Evolutionary conservation across 2,113 vertebrate genomes (phyloP), one percentile per base, ranked within the genome.

Genomic region (Vidua chalybeata): DNA sequence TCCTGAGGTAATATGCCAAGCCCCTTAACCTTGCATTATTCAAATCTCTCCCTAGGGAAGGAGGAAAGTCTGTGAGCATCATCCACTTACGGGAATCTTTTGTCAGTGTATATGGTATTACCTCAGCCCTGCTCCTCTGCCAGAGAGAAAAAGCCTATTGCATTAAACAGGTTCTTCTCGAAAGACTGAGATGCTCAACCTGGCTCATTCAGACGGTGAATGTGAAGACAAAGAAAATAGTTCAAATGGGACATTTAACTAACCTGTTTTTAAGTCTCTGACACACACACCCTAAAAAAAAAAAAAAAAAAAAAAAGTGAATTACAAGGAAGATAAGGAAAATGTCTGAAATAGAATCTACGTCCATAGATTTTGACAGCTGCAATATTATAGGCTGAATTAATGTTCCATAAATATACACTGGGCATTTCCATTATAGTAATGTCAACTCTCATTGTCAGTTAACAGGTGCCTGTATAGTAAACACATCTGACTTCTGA

Each of bases 321-420:
- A 93, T 89, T 88, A 82, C 10, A 45, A 91, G 37, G 19, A 93
- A 66, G 58, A 93, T 74, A 91, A 76, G 33, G 64, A 63, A 82
- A 96, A 94, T 1, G 2, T 49, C 72, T 91, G 81, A 95, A 97
- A 89, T 52, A 48, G 54, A 96, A 92, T 72, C 66, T 93, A 75
- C 15, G 37, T 74, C 78, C 13, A 15, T 90, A 46, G 48, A 72
- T 79, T 96, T 93, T 97, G 94, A 95, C 61, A 96, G 64, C 46
- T 89, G 39, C 49, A 56, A 64, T 94, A 93, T 83, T 87, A 92
- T 63, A 92, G 55, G 54, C 48, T 93, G 77, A 97, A 97, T 96
- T 97, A 96, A 92, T 89, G 68, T 94, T 95, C 93, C 73, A 92
- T 94, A 96, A 96, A 91, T 92, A 87, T 72, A 95, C 58, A 81